Percentiles rank a stretch among this genome's conserved stretches.
These are phyloP conservation scores for Amphiprion ocellaris DNA, from an alignment of 2,113 vertebrate species.

Conservation along the genomic window DNA sequence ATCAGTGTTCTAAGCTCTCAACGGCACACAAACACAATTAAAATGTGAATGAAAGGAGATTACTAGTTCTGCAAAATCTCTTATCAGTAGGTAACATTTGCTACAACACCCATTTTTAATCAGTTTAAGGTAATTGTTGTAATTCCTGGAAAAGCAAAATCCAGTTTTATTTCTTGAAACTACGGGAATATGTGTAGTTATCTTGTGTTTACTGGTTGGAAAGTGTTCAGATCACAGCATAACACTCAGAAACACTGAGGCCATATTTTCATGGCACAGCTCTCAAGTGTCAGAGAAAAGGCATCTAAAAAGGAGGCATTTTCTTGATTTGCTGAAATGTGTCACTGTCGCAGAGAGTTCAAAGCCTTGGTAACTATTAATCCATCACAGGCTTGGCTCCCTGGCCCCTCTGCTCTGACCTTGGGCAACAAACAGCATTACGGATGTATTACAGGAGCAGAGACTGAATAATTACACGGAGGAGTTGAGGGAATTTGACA, in stretches of 20 bases:
- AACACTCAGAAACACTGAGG: not conserved
- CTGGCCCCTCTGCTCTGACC: constrained; percentile 67
- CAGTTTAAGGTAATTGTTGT: not conserved
- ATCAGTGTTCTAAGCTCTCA: constrained; percentile 28
- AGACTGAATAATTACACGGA: constrained; percentile 67
- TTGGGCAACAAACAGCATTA: constrained; percentile 78
- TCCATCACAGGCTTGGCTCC: constrained; percentile 73
- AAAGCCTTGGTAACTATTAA: constrained; percentile 71
- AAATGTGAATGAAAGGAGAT: constrained; percentile 26
- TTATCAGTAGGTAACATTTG: constrained; percentile 5
- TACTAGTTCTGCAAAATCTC: constrained; percentile 24
- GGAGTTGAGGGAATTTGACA: constrained; percentile 47
- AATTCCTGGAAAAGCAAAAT: not conserved
- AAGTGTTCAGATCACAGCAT: not conserved
- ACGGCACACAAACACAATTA: constrained; percentile 12
- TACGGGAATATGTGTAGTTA: not conserved
- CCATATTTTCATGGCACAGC: constrained; percentile 24
- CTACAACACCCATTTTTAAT: constrained; percentile 7
- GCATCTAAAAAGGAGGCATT: constrained; percentile 13
- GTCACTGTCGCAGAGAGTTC: constrained; percentile 69
- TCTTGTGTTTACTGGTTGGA: not conserved
- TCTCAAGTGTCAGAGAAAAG: constrained; percentile 49
- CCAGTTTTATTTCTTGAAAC: not conserved
- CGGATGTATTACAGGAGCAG: constrained; percentile 76
- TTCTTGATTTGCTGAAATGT: constrained; percentile 67